Base-by-base conservation (phyloP, 2,888 invertebrate species). In the Drosophila meridionalis region DNA sequence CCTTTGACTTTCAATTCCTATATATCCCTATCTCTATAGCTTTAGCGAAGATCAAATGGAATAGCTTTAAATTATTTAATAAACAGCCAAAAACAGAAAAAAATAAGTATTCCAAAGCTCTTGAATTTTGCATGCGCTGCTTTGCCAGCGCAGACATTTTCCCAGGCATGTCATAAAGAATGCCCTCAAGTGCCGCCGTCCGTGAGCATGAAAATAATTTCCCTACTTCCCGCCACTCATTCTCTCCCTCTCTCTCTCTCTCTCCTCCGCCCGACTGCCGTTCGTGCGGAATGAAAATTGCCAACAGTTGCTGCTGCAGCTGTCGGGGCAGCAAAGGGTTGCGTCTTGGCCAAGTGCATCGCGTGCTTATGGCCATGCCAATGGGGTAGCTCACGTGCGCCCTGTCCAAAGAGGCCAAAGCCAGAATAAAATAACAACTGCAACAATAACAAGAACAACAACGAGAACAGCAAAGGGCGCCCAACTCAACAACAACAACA, bases 291-390 rank as follows among this genome's bases (percentile, higher is more conserved):
- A 67, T 75, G 70, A 81, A 87, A 81, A 87, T 82, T 84, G 71
- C 81, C 85, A 78, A 78, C 89, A 85, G 75, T 87, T 89, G 83
- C 85, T 80, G 78, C 82, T 78, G 77, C 59, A 40, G 53, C 36
- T 53, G 53, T 26, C 45, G 69, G 71, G 69, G 69, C 20, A n/a
- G 57, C 56, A 28, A 72, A 62, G 69, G 73, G 60, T 61, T 69
- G 61, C 65, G 60, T 62, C 87, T 82, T 84, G 87, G 89, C 89
- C 89, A 89, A 87, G 87, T 89, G 87, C 89, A 87, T 87, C 87
- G 87, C 87, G 87, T 87, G 87, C 87, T 78, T 76, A 48, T 53
- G 83, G 74, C 73, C 75, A 52, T 50, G 63, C 64, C 69, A 55
- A 81, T 62, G 69, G 83, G 83, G 55, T 64, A 28, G 73, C 69